Evolutionary conservation across 1,140 invertebrate genomes (phyloP).

Genomic region (Drosophila nebulosa): DNA sequence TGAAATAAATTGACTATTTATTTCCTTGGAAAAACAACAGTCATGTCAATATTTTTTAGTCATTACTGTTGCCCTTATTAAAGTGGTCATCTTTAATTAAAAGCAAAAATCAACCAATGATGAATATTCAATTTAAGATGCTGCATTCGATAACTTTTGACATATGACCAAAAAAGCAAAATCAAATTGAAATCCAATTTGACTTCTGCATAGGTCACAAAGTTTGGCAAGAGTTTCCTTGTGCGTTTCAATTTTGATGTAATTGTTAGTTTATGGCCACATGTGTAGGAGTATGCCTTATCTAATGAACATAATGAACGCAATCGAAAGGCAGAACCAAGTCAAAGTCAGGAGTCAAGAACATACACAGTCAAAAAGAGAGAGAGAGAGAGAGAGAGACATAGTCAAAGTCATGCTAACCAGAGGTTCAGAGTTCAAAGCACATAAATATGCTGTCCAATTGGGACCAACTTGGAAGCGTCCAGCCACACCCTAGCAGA

Average conservation of each 20-base stretch:
- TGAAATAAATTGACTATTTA: no score
- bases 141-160: no score
- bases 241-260: slow-evolving; percentile 19
- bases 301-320: slow-evolving; percentile 16
- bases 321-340: slow-evolving; percentile 13
- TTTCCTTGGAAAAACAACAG: no score
- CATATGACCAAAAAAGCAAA: background rate
- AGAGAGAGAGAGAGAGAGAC: background rate
- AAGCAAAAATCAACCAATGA: no score
- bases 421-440: slow-evolving; percentile 6
- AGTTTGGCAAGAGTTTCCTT: slow-evolving; percentile 10
- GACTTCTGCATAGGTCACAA: background rate
- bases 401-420: background rate
- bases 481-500: background rate
- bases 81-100: no score
- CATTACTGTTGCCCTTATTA: no score
- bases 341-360: background rate
- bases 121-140: no score
- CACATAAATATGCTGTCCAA: slow-evolving; percentile 39
- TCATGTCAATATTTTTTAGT: no score
- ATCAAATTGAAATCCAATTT: background rate
- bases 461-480: background rate
- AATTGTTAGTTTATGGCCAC: slow-evolving; percentile 64
- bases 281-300: slow-evolving; percentile 7
- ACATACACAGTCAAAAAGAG: background rate